phyloP scores from a whole-genome alignment of 2,113 vertebrate genomes.

The Heterochromis multidens region DNA sequence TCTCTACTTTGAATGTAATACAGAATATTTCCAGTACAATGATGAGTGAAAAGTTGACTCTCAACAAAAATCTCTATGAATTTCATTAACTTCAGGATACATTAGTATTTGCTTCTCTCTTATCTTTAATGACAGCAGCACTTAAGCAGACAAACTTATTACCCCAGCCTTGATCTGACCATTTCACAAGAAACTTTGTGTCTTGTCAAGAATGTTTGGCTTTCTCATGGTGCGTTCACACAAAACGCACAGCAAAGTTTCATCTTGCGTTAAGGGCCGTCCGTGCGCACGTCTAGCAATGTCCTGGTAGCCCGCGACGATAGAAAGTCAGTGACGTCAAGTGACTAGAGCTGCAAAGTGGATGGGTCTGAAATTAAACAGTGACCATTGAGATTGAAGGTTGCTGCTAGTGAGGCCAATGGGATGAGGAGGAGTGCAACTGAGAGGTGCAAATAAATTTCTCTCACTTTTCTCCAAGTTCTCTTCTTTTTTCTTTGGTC shows the following conservation, averaged over 20 bases:
- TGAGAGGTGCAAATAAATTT: neutral
- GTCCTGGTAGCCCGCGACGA: too few relatives aligned
- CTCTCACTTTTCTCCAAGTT: neutral
- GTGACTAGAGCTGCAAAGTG: neutral
- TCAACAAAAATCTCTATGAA: neutral
- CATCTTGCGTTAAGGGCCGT: neutral
- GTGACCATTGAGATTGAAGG: neutral
- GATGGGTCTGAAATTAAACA: neutral
- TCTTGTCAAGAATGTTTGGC: neutral
- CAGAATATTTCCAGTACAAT: neutral
- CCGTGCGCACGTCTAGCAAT: too few relatives aligned
- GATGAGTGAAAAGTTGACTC: neutral
- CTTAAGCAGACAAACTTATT: neutral
- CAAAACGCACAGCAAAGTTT: neutral
- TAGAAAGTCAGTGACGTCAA: neutral
- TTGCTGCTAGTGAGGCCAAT: neutral
- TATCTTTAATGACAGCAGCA: neutral
- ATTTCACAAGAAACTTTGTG: neutral
- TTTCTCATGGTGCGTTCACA: neutral
- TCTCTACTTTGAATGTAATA: neutral
- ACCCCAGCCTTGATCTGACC: neutral
- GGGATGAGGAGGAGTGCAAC: neutral
- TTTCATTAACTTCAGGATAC: neutral
- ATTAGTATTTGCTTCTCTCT: neutral
- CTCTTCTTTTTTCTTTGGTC: neutral